phyloP scores from a whole-genome alignment of 2,888 invertebrate species.

The Cheilosia pagana region DNA sequence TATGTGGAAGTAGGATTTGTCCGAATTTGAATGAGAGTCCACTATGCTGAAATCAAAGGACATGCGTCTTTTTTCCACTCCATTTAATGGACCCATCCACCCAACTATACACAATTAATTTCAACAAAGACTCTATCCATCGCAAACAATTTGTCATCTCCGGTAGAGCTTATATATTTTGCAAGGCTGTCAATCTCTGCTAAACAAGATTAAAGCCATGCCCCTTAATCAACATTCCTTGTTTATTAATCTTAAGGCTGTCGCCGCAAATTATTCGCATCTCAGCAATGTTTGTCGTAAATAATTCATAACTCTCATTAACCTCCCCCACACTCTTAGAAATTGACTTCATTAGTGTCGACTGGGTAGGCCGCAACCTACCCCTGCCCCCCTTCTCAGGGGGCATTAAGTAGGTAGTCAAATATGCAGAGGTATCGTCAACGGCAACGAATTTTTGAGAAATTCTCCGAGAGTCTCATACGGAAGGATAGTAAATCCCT shows the following conservation, averaged over 20 bases:
- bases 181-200: constrained; percentile 37
- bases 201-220: constrained; percentile 34
- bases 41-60: too few relatives aligned
- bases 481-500: too few relatives aligned
- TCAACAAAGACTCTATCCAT: neutral
- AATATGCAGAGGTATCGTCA: constrained; percentile 51
- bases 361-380: constrained; percentile 22
- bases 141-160: neutral
- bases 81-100: too few relatives aligned
- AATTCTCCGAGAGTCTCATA: constrained; percentile 18
- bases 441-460: constrained; percentile 25
- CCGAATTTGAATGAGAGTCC: too few relatives aligned
- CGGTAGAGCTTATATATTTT: neutral
- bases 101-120: neutral
- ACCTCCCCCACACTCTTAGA: constrained; percentile 23
- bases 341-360: constrained; percentile 65
- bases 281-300: constrained; percentile 52
- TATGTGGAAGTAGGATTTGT: too few relatives aligned
- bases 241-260: constrained; percentile 64
- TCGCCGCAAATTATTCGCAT: constrained; percentile 60
- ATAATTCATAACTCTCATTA: constrained; percentile 69
- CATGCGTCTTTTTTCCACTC: too few relatives aligned
- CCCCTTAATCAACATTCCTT: constrained; percentile 49
- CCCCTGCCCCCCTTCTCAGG: neutral
- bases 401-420: constrained; percentile 24